Evolutionary conservation across 2,797 vertebrate genomes (phyloP), one percentile per base, ranked within the genome.

Genomic region (Periophthalmus magnuspinnatus): DNA sequence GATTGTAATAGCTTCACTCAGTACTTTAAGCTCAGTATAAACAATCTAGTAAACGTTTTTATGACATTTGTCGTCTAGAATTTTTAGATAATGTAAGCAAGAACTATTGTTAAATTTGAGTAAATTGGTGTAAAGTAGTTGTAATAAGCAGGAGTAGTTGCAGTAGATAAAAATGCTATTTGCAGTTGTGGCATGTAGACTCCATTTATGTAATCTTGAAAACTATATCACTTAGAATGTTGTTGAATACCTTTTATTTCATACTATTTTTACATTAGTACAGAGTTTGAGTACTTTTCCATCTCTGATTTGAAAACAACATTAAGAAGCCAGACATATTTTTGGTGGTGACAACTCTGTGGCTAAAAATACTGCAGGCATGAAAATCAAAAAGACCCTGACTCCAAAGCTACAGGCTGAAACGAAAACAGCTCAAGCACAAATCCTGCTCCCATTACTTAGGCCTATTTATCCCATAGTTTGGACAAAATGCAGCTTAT

Each of bases 341-440:
- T 21, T 65, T 59, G 6, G 17, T 72, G 54, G 10, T 55, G 62
- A 63, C 28, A 0, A 59, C 68, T 68, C 61, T 78, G 78, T 63
- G 0, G 47, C 73, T 80, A 81, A 81, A 76, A 83, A 85, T 86
- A 67, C 60, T 7, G 34, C 56, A 59, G 62, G 22, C 17, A 67
- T 76, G 32, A 57, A 71, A 58, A 79, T 80, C 72, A 81, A 55
- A 84, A 76, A 48, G 61, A 70, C 60, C 71, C 59, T 21, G 4
- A 64, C 34, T 71, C 63, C 68, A 68, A 36, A 59, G 50, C 48
- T 28, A 16, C 13, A 9, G 17, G 47, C 56, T 45, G 19, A 22
- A 34, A 65, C 45, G 2, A 54, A 54, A 59, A 59, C 32, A 8
- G 34, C 28, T 9, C 57, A 19, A 57, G 13, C 55, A 14, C 24